Evolutionary conservation across 2,888 invertebrate genomes (phyloP), one percentile per base, ranked within the genome.

Genomic region (Lasioglossum pauxillum): DNA sequence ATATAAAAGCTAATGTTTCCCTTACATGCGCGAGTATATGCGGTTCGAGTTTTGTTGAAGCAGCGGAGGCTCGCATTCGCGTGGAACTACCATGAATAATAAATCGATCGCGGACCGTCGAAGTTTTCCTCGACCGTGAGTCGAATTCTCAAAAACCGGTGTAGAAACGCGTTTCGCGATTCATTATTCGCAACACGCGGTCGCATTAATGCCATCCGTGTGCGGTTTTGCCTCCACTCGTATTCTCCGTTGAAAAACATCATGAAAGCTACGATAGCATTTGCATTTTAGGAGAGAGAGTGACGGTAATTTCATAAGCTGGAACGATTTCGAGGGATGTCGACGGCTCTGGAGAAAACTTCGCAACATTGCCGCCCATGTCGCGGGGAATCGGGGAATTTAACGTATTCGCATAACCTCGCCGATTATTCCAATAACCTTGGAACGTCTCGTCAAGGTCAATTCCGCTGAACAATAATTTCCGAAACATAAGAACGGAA

Each of bases 261-360:
- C 35, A 49, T 35, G 23, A 14, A 35, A 74, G 49, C 49, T 35
- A 35, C 10, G 53, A 35, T 44, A 38, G 31, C 44, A 78, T 85
- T 85, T 85, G 80, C 73, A 80, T 85, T 57, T 75, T 49, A 35
- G 64, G 79, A n/a, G 69, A 49, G 75, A n/a, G 74, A 49, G 69
- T 49, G 41, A 77, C 44, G 71, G 35, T 83, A 71, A 85, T 83
- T 83, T 80, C 80, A 85, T 85, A 85, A 84, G 77, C 71, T 14
- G 23, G 35, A 73, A 76, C 53, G 73, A 82, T 78, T 74, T 64
- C 44, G 71, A 57, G 67, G 67, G n/a, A 27, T 12, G 74, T 23
- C n/a, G 49, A 7, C 35, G 74, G 49, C 35, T 74, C 23, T 35
- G 35, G 16, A 38, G 46, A 69, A 69, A 69, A 35, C 67, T 35